phyloP scores from a whole-genome alignment of 2,888 invertebrate species.

The Cabera pusaria region DNA sequence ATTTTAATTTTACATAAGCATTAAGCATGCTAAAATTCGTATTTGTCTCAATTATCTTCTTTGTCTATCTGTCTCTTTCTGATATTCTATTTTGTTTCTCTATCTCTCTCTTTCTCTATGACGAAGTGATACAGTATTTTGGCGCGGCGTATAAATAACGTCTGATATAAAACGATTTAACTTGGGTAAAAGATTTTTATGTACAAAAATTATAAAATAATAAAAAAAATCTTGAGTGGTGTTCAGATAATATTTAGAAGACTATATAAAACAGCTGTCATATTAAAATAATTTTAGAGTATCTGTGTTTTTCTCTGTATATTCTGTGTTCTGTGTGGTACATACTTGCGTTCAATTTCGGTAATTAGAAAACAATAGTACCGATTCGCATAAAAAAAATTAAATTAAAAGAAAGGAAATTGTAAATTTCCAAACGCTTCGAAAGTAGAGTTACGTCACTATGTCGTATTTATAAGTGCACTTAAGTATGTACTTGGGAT shows the following conservation, averaged over 20 bases:
- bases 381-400: conserved; percentile 23
- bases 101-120: too few species aligned
- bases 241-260: conserved; percentile 7
- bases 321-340: conserved; percentile 4
- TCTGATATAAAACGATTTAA: too few species aligned
- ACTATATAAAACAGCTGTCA: not conserved
- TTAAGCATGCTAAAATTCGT: too few species aligned
- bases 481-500: conserved; percentile 66
- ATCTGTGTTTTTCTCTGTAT: conserved; percentile 2
- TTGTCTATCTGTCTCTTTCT: too few species aligned
- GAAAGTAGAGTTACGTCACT: conserved; percentile 62
- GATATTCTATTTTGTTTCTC: too few species aligned
- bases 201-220: not conserved
- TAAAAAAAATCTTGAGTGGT: conserved; percentile 5
- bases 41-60: too few species aligned
- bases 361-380: conserved; percentile 6
- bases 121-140: too few species aligned
- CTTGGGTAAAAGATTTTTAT: not conserved
- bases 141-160: too few species aligned
- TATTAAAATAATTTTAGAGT: conserved; percentile 5
- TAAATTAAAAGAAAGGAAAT: conserved; percentile 49
- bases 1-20: too few species aligned
- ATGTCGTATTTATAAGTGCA: conserved; percentile 77
- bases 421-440: conserved; percentile 67
- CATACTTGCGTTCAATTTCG: not conserved